A percentile compares a stretch with the other conserved stretches of the same genome.
phyloP scores from a whole-genome alignment of 2,888 invertebrate species.

The Agrotis ipsilon region DNA sequence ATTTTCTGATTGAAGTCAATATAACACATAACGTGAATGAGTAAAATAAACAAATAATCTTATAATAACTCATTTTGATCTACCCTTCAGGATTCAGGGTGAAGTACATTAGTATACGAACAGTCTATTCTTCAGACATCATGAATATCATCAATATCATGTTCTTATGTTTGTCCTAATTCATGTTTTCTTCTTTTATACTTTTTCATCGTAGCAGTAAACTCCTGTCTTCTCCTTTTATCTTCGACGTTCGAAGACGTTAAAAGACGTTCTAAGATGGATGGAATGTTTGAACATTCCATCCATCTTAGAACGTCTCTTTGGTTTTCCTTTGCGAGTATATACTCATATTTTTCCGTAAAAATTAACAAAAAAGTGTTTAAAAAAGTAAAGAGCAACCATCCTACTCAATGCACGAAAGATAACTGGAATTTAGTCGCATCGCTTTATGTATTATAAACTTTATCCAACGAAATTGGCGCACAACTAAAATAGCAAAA shows the following conservation, averaged over 20 bases:
- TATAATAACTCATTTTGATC: neutral
- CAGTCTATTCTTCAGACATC: neutral
- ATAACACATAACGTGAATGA: neutral
- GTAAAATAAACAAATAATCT: neutral
- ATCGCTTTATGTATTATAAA: conserved; percentile 46
- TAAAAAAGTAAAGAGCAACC: neutral
- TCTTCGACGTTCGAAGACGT: no score
- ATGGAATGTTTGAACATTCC: no score
- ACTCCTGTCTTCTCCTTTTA: no score
- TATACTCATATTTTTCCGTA: no score
- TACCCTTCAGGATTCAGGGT: neutral
- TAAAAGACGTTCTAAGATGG: no score
- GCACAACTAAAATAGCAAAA: conserved; percentile 73
- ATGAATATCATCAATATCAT: no score
- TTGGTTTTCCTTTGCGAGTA: no score
- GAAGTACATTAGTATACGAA: neutral
- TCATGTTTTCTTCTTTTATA: no score
- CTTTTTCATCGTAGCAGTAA: no score
- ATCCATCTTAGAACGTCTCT: no score
- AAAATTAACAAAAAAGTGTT: no score
- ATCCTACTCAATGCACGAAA: conserved; percentile 19
- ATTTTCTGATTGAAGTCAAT: neutral
- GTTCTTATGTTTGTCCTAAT: no score
- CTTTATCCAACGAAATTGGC: conserved; percentile 56
- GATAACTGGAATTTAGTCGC: conserved; percentile 55